Evolutionary conservation across 2,888 invertebrate genomes (phyloP).

Genomic region (Ariolimax columbianus): DNA sequence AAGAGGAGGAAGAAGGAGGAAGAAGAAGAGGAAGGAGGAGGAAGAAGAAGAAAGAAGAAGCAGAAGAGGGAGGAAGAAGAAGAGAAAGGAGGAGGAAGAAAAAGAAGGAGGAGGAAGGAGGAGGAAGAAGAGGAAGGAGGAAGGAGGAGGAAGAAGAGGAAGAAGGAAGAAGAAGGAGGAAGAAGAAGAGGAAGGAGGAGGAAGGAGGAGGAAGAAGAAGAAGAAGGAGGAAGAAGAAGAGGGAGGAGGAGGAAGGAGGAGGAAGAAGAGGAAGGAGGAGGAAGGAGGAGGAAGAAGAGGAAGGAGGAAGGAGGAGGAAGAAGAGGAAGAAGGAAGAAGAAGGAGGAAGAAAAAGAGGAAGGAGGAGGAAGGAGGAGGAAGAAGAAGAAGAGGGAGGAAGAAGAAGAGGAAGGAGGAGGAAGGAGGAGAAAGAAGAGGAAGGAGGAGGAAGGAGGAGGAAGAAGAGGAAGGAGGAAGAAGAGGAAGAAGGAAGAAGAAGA

Average conservation of each 20-base stretch:
- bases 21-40: background rate
- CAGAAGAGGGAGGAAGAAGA: too few species aligned
- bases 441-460: constrained; percentile 18
- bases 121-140: too few species aligned
- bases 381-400: constrained; percentile 12
- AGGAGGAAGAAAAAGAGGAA: too few species aligned
- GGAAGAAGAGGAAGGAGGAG: constrained; percentile 9
- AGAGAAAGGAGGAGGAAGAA: background rate
- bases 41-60: background rate
- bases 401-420: constrained; percentile 6
- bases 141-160: background rate
- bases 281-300: background rate
- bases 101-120: background rate
- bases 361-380: too few species aligned
- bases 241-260: constrained; percentile 37
- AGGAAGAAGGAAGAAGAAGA: too few species aligned
- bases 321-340: too few species aligned
- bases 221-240: constrained; percentile 10
- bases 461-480: constrained; percentile 2
- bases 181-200: background rate
- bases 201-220: constrained; percentile 1
- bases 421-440: constrained; percentile 29
- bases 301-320: constrained; percentile 20
- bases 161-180: constrained; percentile 14
- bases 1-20: background rate